Base-by-base conservation (phyloP, 2,113 vertebrate species). In the Prionailurus viverrinus region DNA sequence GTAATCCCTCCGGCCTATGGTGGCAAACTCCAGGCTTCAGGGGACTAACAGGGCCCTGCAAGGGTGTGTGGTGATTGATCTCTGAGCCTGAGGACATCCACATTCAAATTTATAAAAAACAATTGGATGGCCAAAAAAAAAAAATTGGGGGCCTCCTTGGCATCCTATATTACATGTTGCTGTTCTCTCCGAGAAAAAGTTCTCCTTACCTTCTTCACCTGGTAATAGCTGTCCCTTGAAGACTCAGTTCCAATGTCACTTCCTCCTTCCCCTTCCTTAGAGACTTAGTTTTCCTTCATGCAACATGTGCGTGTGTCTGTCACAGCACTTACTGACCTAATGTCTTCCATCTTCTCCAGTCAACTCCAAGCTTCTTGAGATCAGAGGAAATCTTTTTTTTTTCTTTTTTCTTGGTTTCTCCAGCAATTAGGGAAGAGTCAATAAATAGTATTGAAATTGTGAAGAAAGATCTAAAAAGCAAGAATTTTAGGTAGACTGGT, bases 381-480 rank as follows among this genome's bases (percentile, higher is more conserved):
- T 29, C n/a, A 0, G 25, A 14, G 23, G 25, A 74, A 53, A 33
- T 41, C 58, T 61, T 29, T 29, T 14, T 16, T 29, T 74, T 68
- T 3, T 11, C 11, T 73, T 63, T 45, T 66, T 19, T 58, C 19
- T 71, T 31, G 27, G 5, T 82, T 93, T 87, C 71, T 94, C 53
- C 55, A 95, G 76, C 31, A 9, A 15, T 68, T 78, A 87, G 23
- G 76, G 73, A 81, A 69, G 29, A 65, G 48, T 68, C 66, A 48
- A 41, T 81, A 41, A 18, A 79, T n/a, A 86, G 65, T n/a, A 73
- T 48, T n/a, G 90, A 25, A 68, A 76, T 90, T 82, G 36, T 41
- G 74, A 83, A 95, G 80, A 95, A 95, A 48, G 36, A 41, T 16
- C 18, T 39, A 31, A 78, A 92, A 95, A 87, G 19, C 73, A 95